phyloP scores from a whole-genome alignment of 2,797 vertebrate genomes.

The Sitta carolinensis region DNA sequence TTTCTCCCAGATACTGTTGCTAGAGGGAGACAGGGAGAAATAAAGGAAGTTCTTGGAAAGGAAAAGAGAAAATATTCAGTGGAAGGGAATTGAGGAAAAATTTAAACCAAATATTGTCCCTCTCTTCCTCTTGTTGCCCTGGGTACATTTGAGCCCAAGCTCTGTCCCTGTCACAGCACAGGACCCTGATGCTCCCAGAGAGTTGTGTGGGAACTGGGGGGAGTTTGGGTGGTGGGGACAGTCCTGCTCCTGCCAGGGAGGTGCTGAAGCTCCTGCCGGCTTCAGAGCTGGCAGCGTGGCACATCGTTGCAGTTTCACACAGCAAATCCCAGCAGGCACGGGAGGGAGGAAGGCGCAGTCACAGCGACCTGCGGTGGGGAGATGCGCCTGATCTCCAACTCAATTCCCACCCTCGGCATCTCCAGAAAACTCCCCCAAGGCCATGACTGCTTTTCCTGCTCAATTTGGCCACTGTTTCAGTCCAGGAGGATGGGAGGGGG shows the following conservation, averaged over 20 bases:
- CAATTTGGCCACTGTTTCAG: fast-evolving
- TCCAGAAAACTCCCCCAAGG: not conserved
- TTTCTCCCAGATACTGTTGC: conserved; percentile 31
- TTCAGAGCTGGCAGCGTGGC: not conserved
- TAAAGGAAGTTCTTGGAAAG: not conserved
- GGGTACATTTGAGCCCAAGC: fast-evolving
- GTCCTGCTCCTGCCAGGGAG: not conserved
- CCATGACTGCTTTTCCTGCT: fast-evolving
- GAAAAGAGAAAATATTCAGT: conserved; percentile 1
- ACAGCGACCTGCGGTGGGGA: not conserved
- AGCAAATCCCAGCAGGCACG: not conserved
- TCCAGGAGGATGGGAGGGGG: not conserved
- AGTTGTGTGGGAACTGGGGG: not conserved
- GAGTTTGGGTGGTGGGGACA: not conserved
- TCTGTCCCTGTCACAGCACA: fast-evolving
- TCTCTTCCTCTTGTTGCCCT: not conserved
- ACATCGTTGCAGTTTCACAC: fast-evolving
- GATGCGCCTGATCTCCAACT: fast-evolving
- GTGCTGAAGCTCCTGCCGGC: not conserved
- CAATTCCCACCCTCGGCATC: fast-evolving
- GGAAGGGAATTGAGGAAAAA: not conserved
- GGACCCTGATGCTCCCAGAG: not conserved
- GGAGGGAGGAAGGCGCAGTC: not conserved
- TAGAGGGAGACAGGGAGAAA: conserved; percentile 21
- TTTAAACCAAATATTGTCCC: not conserved